Conservation (phyloP, 2,797 vertebrate genomes). For the Macroramphosus scolopax region DNA sequence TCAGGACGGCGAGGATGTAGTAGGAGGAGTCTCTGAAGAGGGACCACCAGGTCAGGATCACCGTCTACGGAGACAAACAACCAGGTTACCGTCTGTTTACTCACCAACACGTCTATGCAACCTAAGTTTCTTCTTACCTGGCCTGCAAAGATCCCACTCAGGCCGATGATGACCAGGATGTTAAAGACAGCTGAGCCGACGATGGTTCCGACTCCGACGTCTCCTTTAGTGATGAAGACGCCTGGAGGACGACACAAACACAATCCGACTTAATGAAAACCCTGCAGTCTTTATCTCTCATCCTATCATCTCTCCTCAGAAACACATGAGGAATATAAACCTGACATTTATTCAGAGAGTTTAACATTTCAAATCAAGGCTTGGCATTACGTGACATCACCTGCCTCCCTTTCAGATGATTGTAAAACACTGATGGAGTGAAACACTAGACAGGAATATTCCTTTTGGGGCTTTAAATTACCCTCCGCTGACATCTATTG, state of each 20-base stretch:
- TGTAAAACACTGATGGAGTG: background rate
- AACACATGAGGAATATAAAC: too few species aligned
- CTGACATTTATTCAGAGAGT: too few species aligned
- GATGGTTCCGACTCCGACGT: slow-evolving; percentile 80
- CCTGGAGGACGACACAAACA: slow-evolving; percentile 49
- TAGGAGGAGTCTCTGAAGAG: slow-evolving; percentile 79
- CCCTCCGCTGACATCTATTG: slow-evolving; percentile 57
- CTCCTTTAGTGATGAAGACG: slow-evolving; percentile 83
- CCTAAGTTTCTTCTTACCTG: slow-evolving; percentile 55
- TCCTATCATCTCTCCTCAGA: too few species aligned
- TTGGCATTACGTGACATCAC: too few species aligned
- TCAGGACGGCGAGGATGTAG: slow-evolving; percentile 80
- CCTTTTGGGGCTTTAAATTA: background rate
- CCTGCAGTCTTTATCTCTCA: too few species aligned
- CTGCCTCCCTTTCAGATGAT: too few species aligned
- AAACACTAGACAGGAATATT: too few species aligned
- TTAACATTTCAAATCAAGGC: too few species aligned
- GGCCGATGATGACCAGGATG: slow-evolving; percentile 81
- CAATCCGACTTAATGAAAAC: too few species aligned
- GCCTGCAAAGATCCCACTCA: slow-evolving; percentile 80
- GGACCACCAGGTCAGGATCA: slow-evolving; percentile 81
- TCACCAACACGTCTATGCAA: background rate
- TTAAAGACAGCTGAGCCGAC: slow-evolving; percentile 83
- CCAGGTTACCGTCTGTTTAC: background rate
- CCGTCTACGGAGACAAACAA: slow-evolving; percentile 52